Conservation (phyloP, 2,888 invertebrate species). For the Minunthozetes semirufus region DNA sequence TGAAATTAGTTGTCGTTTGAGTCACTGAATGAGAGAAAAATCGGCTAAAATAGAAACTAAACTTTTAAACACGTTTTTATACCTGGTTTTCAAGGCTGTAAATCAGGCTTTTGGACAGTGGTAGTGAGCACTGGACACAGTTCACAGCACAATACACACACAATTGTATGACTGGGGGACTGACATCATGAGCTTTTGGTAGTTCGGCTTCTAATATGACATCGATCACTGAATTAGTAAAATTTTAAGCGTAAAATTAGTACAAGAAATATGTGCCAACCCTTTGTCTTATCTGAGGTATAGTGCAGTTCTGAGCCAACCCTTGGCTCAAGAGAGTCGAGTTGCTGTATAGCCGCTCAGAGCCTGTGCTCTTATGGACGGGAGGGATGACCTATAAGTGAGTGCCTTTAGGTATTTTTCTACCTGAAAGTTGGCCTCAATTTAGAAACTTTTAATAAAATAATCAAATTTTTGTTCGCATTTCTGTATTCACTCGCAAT, state of each 20-base stretch:
- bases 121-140: not conserved
- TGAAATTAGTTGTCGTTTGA: not conserved
- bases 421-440: conserved; percentile 14
- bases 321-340: not conserved
- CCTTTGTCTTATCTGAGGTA: not conserved
- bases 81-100: conserved; percentile 21
- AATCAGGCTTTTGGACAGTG: conserved; percentile 3
- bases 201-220: not conserved
- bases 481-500: too few species aligned
- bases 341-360: not conserved
- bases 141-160: not conserved
- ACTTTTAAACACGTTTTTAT: conserved; percentile 10
- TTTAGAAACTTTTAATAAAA: not conserved
- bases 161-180: not conserved
- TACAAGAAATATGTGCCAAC: not conserved
- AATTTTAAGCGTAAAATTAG: not conserved
- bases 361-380: conserved; percentile 20
- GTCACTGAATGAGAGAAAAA: not conserved
- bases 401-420: conserved; percentile 24
- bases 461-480: not conserved
- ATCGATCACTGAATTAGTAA: not conserved
- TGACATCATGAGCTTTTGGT: not conserved
- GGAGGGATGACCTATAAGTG: conserved; percentile 25
- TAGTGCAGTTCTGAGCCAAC: not conserved
- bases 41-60: not conserved